Percentiles rank a stretch among this genome's conserved stretches.
Conservation (phyloP, 1,140 invertebrate genomes). For the Leptopilina boulardi region DNA sequence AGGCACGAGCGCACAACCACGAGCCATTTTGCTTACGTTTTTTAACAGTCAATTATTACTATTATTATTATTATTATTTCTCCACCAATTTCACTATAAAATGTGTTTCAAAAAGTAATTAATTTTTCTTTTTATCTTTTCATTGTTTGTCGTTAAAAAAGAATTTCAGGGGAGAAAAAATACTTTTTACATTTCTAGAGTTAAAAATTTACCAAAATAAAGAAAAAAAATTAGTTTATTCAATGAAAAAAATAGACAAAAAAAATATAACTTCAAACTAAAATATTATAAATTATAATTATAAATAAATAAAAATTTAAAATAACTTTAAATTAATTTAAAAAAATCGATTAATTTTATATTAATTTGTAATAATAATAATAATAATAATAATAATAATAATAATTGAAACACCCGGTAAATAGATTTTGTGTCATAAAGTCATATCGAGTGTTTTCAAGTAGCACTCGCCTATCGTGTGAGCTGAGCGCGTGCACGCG, state of each 20-base stretch:
- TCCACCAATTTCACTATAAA: not conserved
- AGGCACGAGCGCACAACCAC: constrained; percentile 59
- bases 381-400: no score
- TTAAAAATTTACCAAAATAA: no score
- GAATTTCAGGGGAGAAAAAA: not conserved
- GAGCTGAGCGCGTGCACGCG: constrained; percentile 41
- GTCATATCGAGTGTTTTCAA: not conserved
- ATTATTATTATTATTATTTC: no score
- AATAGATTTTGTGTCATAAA: not conserved
- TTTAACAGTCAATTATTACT: not conserved
- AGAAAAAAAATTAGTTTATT: no score
- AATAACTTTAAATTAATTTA: no score
- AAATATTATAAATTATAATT: no score
- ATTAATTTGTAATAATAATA: no score
- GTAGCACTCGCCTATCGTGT: constrained; percentile 24
- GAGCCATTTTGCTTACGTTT: constrained; percentile 43
- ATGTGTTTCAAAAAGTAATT: not conserved
- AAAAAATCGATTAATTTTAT: no score
- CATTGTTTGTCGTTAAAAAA: not conserved
- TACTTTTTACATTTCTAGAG: no score
- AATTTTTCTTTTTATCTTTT: not conserved
- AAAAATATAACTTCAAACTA: no score
- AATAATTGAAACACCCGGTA: not conserved
- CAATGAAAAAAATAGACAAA: no score
- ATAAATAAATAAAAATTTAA: no score